These are phyloP conservation scores for Pangasianodon hypophthalmus DNA, from an alignment of 2,113 vertebrate species.

Conservation along the genomic window DNA sequence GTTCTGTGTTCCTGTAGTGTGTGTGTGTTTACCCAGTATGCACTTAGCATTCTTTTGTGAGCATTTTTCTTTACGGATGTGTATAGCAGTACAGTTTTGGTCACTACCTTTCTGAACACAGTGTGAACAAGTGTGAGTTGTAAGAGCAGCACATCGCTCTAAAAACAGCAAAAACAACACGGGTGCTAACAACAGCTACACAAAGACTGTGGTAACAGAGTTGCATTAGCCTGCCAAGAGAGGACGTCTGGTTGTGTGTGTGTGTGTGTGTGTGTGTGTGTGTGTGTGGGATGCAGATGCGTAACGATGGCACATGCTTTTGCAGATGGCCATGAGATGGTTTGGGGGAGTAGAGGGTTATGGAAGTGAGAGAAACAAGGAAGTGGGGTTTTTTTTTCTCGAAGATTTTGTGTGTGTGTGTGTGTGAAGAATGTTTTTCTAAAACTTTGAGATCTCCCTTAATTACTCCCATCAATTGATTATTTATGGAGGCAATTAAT, in stretches of 20 bases:
- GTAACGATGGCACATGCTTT: slow-evolving; percentile 37
- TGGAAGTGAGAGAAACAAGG: slow-evolving; percentile 33
- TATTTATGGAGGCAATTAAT: slow-evolving; percentile 73
- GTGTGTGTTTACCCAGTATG: neutral
- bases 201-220: slow-evolving; percentile 30
- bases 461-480: slow-evolving; percentile 72
- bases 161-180: slow-evolving; percentile 41
- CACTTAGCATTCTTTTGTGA: neutral
- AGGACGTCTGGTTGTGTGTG: slow-evolving; percentile 9
- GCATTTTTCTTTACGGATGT: neutral
- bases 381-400: neutral
- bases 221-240: slow-evolving; percentile 33
- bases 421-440: slow-evolving; percentile 51
- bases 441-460: slow-evolving; percentile 67
- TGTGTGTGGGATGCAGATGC: slow-evolving; percentile 33
- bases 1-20: neutral
- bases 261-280: slow-evolving; percentile 28
- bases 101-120: neutral
- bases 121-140: slow-evolving; percentile 43
- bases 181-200: slow-evolving; percentile 32
- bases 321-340: slow-evolving; percentile 32
- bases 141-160: slow-evolving; percentile 19
- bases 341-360: slow-evolving; percentile 33
- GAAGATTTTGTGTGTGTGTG: neutral
- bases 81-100: neutral